phyloP scores from a whole-genome alignment of 2,797 vertebrate genomes.

The Sphenopsis melanotis region DNA sequence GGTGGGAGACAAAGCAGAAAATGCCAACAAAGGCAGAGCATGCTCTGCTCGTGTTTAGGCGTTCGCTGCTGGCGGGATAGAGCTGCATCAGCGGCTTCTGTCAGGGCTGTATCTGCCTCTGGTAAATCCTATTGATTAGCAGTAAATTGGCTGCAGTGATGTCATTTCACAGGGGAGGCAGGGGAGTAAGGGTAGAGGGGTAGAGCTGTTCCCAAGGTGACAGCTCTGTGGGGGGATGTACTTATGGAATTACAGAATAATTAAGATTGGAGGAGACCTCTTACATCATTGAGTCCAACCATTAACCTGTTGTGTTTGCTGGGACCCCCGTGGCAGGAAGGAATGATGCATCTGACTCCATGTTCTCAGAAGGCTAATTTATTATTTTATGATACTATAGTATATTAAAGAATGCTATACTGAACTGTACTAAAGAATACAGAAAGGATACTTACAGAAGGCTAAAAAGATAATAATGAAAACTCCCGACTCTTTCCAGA shows the following conservation, averaged over 20 bases:
- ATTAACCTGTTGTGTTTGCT: not conserved
- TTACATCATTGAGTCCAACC: too few relatives aligned
- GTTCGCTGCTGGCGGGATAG: not conserved
- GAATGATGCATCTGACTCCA: not conserved
- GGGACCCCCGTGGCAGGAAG: not conserved
- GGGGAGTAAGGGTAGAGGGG: not conserved
- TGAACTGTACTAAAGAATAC: not conserved
- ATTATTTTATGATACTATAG: not conserved
- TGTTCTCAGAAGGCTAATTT: not conserved
- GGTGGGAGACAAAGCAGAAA: slow-evolving; percentile 43
- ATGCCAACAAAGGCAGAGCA: slow-evolving; percentile 31
- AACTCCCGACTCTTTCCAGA: too few relatives aligned
- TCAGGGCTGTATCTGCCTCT: not conserved
- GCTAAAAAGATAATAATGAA: too few relatives aligned
- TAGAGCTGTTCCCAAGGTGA: not conserved
- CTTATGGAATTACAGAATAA: not conserved
- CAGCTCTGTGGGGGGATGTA: not conserved
- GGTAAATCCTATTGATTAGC: slow-evolving; percentile 43
- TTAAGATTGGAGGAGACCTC: not conserved
- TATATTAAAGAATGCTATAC: not conserved
- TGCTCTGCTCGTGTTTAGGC: not conserved
- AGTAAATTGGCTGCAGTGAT: not conserved
- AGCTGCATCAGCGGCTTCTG: slow-evolving; percentile 46
- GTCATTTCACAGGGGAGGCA: not conserved
- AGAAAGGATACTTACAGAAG: not conserved